These are phyloP conservation scores for Leuciscus waleckii DNA, from an alignment of 2,797 vertebrate genomes.

Conservation along the genomic window DNA sequence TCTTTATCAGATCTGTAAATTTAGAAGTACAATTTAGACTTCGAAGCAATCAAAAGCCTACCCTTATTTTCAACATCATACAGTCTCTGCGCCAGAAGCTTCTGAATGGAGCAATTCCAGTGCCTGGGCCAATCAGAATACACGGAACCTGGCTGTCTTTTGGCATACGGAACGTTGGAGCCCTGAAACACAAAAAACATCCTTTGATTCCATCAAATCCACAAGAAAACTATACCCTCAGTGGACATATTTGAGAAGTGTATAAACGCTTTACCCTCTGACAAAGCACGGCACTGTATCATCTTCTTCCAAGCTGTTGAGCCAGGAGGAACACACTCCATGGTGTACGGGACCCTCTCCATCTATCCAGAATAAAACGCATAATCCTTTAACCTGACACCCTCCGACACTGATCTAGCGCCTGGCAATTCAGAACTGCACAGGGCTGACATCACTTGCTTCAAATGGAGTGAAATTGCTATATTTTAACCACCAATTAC, in stretches of 20 bases:
- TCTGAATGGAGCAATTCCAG: conserved; percentile 96
- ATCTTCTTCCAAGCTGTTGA: conserved; percentile 90
- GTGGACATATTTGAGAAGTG: background rate
- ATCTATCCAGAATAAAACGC: conserved; percentile 74
- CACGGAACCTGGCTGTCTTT: conserved; percentile 91
- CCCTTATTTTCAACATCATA: conserved; percentile 91
- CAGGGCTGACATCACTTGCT: conserved; percentile 48
- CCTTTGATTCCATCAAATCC: background rate
- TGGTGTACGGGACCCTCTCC: conserved; percentile 93
- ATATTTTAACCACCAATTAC: conserved; percentile 63
- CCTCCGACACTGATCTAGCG: conserved; percentile 60
- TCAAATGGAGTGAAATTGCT: conserved; percentile 61
- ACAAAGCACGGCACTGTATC: conserved; percentile 96
- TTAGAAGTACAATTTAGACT: background rate
- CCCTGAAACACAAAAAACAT: conserved; percentile 73
- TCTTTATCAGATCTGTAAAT: conserved; percentile 2
- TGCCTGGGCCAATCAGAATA: conserved; percentile 94
- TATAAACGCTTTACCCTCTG: conserved; percentile 82
- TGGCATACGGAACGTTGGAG: conserved; percentile 92
- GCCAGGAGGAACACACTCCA: conserved; percentile 97
- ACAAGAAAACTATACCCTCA: background rate
- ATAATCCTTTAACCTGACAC: conserved; percentile 35
- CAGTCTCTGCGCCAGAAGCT: conserved; percentile 97
- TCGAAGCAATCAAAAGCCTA: conserved; percentile 53
- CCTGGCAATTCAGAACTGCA: conserved; percentile 51